phyloP scores from a whole-genome alignment of 2,113 vertebrate genomes.

The Melanostigma gelatinosum region DNA sequence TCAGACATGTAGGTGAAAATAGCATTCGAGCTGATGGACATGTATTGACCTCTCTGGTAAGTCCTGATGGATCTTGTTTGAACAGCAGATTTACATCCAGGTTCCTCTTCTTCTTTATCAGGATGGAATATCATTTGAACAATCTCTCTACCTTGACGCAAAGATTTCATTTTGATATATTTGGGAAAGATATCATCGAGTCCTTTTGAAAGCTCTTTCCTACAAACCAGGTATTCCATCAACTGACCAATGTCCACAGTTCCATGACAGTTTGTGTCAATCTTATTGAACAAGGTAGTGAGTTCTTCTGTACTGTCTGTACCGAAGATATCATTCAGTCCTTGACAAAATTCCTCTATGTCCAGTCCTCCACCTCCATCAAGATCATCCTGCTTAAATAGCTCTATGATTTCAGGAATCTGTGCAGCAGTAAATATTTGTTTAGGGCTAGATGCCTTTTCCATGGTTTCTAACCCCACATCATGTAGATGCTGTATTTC shows the following conservation, averaged over 20 bases:
- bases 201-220: accelerated
- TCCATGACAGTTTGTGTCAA: not conserved
- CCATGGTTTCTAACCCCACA: too few species aligned
- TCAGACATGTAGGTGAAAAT: slow-evolving; percentile 8
- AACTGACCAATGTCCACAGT: not conserved
- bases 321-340: too few species aligned
- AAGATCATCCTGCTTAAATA: too few species aligned
- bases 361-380: too few species aligned
- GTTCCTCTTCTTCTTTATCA: accelerated
- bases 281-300: not conserved
- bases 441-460: too few species aligned
- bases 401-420: too few species aligned
- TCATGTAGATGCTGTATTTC: too few species aligned
- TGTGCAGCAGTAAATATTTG: too few species aligned
- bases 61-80: not conserved
- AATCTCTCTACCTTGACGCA: not conserved
- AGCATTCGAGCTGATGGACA: slow-evolving; percentile 10
- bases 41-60: slow-evolving; percentile 16
- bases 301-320: not conserved
- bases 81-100: accelerated
- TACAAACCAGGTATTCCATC: not conserved
- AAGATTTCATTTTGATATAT: not conserved
- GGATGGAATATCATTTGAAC: not conserved
- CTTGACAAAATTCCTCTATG: too few species aligned
- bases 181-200: not conserved